Evolutionary conservation across 2,888 invertebrate species (phyloP).

Genomic region (Amiota mariae): DNA sequence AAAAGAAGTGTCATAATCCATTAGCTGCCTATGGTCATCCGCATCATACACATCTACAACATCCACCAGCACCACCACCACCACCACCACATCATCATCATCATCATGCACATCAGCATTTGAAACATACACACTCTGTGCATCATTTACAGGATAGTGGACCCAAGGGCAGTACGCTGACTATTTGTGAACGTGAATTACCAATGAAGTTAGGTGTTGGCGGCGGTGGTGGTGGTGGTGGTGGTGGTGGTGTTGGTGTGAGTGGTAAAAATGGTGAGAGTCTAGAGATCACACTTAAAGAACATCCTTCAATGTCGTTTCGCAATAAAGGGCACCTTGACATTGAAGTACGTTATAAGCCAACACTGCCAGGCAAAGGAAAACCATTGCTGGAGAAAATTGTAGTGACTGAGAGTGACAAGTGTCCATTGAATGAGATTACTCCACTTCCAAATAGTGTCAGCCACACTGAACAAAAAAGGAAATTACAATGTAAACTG

Average conservation of each 20-base stretch:
- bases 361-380: constrained; percentile 73
- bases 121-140: constrained; percentile 56
- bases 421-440: constrained; percentile 50
- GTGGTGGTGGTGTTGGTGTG: constrained; percentile 35
- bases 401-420: constrained; percentile 67
- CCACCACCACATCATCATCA: constrained; percentile 48
- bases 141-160: constrained; percentile 61
- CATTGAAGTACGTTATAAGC: constrained; percentile 81
- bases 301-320: constrained; percentile 80
- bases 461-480: constrained; percentile 45
- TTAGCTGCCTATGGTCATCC: constrained; percentile 58
- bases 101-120: constrained; percentile 48
- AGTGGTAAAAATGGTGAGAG: constrained; percentile 64
- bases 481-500: constrained; percentile 57
- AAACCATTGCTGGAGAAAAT: constrained; percentile 77
- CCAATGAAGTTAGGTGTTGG: constrained; percentile 49
- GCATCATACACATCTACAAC: constrained; percentile 38
- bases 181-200: constrained; percentile 65
- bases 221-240: constrained; percentile 17
- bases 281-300: constrained; percentile 72
- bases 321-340: constrained; percentile 78
- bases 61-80: constrained; percentile 46
- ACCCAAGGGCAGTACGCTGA: constrained; percentile 60
- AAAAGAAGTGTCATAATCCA: constrained; percentile 67
- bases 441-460: constrained; percentile 43